Evolutionary conservation across 1,140 invertebrate genomes (phyloP).

Genomic region (Drosophila saltans): DNA sequence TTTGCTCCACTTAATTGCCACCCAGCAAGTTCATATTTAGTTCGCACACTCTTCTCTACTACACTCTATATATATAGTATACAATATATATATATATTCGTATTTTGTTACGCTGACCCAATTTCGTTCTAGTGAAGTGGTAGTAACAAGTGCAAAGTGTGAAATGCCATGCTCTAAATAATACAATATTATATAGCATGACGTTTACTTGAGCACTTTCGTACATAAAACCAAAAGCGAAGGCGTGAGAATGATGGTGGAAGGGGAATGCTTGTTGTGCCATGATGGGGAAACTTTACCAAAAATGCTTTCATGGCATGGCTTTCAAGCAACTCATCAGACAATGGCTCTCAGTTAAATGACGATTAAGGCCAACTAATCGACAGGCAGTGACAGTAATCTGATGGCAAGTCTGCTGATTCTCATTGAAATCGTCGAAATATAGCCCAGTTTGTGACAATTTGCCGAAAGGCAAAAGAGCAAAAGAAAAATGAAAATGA

Average conservation of each 20-base stretch:
- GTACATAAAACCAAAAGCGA: no score
- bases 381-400: background rate
- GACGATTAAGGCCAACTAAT: constrained; percentile 13
- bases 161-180: constrained; percentile 23
- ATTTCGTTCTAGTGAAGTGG: constrained; percentile 13
- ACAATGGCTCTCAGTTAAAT: constrained; percentile 6
- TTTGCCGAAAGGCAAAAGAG: background rate
- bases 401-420: background rate
- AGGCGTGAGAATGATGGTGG: no score
- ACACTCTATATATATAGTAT: no score
- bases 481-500: background rate
- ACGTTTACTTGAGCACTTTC: no score
- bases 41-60: background rate
- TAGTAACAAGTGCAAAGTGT: constrained; percentile 9
- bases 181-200: background rate
- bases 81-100: background rate
- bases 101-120: constrained; percentile 20
- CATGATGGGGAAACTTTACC: background rate
- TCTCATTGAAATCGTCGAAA: background rate
- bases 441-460: no score
- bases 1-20: constrained; percentile 22
- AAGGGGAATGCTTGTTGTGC: no score
- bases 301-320: no score
- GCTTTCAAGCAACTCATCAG: background rate
- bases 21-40: constrained; percentile 22